Evolutionary conservation across 2,797 vertebrate genomes (phyloP), one percentile per base, ranked within the genome.

Genomic region (Hippoglossus hippoglossus): DNA sequence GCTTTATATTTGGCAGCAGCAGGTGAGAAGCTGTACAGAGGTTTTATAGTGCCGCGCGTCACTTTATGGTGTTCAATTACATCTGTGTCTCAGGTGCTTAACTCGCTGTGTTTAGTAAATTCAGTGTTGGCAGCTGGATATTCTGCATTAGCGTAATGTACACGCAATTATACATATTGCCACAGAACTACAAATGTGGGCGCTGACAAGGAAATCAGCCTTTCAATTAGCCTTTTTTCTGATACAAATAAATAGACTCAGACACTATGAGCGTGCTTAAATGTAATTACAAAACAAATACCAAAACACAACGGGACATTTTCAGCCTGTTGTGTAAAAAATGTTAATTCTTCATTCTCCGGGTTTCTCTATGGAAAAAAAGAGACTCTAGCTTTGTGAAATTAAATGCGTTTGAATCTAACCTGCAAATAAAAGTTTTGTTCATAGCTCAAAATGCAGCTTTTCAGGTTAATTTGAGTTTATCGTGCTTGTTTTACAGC

Each of bases 11-110:
- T 92, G 87, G 85, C 90, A 85, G 79, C 87, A 87, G 88, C 89
- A 82, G 86, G 75, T 50, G 83, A 86, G 82, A 79, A 7, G 80
- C 79, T 77, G 84, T 80, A 70, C 89, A 85, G 79, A 82, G 83
- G 87, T 89, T 92, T 92, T 90, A 90, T 89, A 70, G 83, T 39
- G 75, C 74, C 12, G 67, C 87, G 85, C 84, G 75, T 91, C 88
- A 87, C 77, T 88, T 91, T 89, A 90, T 70, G 66, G 81, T 39
- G 89, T 84, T 91, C 86, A 83, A 87, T 91, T 91, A 92, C 86
- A 83, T 83, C 75, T 56, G 73, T 64, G 89, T 89, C 84, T 91
- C 87, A 89, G 88, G 85, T 89, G 85, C 86, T 92, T 91, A 90
- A 80, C 84, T 86, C 86, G 86, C 79, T 73, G 68, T 75, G 76